Base-by-base conservation (phyloP, 1,140 invertebrate species). In the Adoxophyes honmai region DNA sequence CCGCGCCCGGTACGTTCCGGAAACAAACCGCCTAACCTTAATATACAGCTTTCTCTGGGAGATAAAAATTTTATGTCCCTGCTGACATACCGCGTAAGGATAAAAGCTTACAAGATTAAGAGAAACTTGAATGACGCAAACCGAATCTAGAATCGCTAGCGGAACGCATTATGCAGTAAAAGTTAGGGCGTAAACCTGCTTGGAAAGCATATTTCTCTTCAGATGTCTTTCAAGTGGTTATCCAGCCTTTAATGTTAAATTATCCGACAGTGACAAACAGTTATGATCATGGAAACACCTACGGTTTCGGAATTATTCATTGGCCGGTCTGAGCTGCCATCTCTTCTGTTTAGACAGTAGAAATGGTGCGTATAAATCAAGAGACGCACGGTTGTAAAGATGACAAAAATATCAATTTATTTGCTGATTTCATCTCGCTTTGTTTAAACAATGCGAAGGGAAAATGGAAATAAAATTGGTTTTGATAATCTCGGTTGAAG, bases 11-110 rank as follows among this genome's bases (percentile, higher is more conserved):
- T 62, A 60, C 53, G 44, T 63, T 66, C 65, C 65, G 64, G 62
- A 77, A 73, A 70, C 55, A 42, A 63, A 62, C 57, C 60, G 44
- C 21, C 55, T 60, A 62, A 68, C 67, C 65, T 74, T 65, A 72
- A 68, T 59, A 42, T 64, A 37, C 44, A 16, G 64, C 73, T 80
- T 78, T 75, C 75, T 63, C 73, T 44, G 64, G 59, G 57, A 71
- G 74, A 76, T 81, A 79, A 75, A 77, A 73, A 58, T 59, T 69
- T 70, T 69, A 75, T 64, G 62, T 64, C 58, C 58, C 42, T 57
- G 55, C 44, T 64, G 59, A 72, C 62, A 61, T 21, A 16, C 39
- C 16, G 28, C 28, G 21, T 48, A 37, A 57, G 55, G 55, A 57
- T 51, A 57, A 57, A n/a, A 0, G 37, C 15, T 18, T 42, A 42